A percentile compares a stretch with the other conserved stretches of the same genome.
Evolutionary conservation across 2,113 vertebrate species (phyloP).

Genomic region (Glaucidium brasilianum): DNA sequence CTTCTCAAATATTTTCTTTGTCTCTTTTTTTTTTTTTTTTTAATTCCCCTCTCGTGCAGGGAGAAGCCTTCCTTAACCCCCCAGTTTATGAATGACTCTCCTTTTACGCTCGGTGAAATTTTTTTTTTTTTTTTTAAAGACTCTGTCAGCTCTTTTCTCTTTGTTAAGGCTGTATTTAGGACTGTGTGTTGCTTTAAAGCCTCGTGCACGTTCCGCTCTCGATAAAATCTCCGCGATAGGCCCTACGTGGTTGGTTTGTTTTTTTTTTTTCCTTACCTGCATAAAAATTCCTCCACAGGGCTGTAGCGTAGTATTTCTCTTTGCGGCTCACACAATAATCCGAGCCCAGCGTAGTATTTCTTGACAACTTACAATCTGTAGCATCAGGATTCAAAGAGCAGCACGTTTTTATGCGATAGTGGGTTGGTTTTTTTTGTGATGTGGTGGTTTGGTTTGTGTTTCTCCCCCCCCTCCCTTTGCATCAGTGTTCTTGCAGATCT

Average conservation of each 20-base stretch:
- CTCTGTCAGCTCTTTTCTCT: neutral
- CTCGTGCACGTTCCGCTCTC: neutral
- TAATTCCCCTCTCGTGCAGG: neutral
- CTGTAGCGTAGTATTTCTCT: neutral
- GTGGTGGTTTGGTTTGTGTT: too few relatives aligned
- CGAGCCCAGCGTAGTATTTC: neutral
- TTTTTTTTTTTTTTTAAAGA: neutral
- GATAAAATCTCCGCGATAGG: neutral
- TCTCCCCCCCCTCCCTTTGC: neutral
- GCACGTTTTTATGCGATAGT: neutral
- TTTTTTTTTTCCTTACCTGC: neutral
- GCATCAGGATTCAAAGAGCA: neutral
- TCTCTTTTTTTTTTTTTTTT: neutral
- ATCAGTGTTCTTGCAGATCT: neutral
- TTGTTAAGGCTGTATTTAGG: neutral
- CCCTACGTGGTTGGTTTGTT: neutral
- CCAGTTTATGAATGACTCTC: neutral
- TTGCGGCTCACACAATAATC: neutral
- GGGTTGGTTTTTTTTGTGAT: neutral
- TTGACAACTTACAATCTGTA: neutral
- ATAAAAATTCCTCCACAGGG: neutral
- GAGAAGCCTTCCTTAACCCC: neutral
- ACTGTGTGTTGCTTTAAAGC: neutral
- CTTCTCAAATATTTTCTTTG: neutral
- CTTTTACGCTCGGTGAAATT: neutral